Base-by-base conservation (phyloP, 1,140 invertebrate genomes). In the Heterodera carotae region DNA sequence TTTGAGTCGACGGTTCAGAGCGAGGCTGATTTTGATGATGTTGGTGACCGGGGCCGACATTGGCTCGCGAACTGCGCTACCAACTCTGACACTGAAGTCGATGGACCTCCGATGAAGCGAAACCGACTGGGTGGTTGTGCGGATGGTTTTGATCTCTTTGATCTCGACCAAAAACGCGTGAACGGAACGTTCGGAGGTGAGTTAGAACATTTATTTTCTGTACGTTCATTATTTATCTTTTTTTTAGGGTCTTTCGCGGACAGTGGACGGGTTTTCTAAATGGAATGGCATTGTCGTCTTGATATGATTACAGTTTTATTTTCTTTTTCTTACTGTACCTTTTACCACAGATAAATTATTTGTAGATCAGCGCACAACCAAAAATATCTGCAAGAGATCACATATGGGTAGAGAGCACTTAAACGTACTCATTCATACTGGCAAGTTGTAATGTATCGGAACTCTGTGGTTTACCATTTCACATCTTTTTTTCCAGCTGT, bases 1-100 rank as follows among this genome's bases (percentile, higher is more conserved):
- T 66, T 66, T 66, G 62, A 66, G 62, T 66, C 62, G 62, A 34
- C 62, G 33, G 29, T 66, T 66, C 62, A 66, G 62, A 66, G 22
- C 22, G 29, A 66, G 25, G 25, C 27, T 27, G 29, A 34, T 31
- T 15, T 66, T 66, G 62, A 27, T 31, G 62, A 22, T 56, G 48
- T 18, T 56, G 48, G 48, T 22, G 48, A 18, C 48, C 48, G 48
- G 18, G 48, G 48, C 12, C 48, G 15, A 56, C 48, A 22, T 5
- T 22, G 48, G 48, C 15, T 56, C 48, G 4, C 15, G 5, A 56
- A 56, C 12, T 22, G 48, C 18, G 15, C 48, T 22, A 22, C 22
- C 4, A 6, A 29, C 62, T 31, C 25, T 15, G 33, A 31, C 25
- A 15, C 60, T 25, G 60, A 25, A 62, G 27, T 4, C 25, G 62